Percentiles rank a stretch among this genome's conserved stretches.
phyloP scores from a whole-genome alignment of 2,888 invertebrate genomes.

The Spisula solida region DNA sequence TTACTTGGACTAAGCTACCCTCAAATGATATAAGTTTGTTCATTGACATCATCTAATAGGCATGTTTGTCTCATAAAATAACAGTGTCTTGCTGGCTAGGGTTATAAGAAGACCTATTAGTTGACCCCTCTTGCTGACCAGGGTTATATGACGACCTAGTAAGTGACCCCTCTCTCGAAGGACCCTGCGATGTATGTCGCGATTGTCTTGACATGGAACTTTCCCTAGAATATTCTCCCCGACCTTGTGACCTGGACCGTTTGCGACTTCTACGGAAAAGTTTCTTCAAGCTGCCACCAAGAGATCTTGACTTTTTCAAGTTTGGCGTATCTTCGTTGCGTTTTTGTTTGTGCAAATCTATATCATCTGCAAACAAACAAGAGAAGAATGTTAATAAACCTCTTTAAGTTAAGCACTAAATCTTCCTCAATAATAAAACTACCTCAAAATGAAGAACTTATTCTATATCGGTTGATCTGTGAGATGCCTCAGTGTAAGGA shows the following conservation, averaged over 20 bases:
- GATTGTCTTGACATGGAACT: conserved; percentile 82
- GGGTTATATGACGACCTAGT: conserved; percentile 68
- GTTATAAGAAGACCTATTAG: conserved; percentile 70
- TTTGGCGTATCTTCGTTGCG: conserved; percentile 76
- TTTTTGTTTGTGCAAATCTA: conserved; percentile 78
- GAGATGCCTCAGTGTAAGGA: too few species aligned
- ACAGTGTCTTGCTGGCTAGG: conserved; percentile 68
- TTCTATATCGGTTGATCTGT: too few species aligned
- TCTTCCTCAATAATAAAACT: too few species aligned
- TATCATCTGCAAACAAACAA: conserved; percentile 78
- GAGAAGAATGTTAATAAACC: neutral
- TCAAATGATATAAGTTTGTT: conserved; percentile 16
- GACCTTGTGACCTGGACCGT: conserved; percentile 76
- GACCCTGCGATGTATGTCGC: conserved; percentile 78
- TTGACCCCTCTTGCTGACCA: conserved; percentile 77
- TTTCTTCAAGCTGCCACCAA: conserved; percentile 84
- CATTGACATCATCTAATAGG: neutral
- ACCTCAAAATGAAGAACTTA: neutral
- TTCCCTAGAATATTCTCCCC: conserved; percentile 81
- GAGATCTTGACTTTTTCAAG: conserved; percentile 83
- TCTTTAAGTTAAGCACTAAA: too few species aligned
- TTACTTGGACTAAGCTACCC: conserved; percentile 12
- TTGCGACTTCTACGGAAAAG: conserved; percentile 82
- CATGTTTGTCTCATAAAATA: conserved; percentile 59
- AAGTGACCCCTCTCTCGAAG: conserved; percentile 81